These are phyloP conservation scores for Odobenus rosmarus DNA, from an alignment of 2,113 vertebrate species.

Conservation along the genomic window DNA sequence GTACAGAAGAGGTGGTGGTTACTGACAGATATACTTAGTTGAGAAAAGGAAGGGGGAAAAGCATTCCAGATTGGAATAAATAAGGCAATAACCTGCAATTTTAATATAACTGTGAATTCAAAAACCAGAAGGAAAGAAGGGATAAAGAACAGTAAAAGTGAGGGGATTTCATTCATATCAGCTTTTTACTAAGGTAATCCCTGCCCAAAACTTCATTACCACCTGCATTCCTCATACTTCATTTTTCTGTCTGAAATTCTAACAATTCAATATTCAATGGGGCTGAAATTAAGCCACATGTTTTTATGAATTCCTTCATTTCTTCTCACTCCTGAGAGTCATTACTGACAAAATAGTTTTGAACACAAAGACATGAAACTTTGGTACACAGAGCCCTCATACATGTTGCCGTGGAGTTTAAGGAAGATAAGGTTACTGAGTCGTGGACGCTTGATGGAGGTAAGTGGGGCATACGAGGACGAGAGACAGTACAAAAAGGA, in stretches of 20 bases:
- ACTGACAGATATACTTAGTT: neutral
- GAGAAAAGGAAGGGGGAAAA: neutral
- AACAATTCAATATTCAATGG: neutral
- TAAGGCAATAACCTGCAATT: neutral
- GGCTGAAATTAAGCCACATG: neutral
- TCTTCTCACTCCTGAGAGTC: conserved; percentile 21
- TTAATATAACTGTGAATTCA: neutral
- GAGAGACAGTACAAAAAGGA: neutral
- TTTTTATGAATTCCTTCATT: conserved; percentile 4
- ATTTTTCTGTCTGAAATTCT: neutral
- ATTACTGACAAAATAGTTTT: neutral
- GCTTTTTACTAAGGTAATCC: neutral
- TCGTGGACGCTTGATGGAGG: neutral
- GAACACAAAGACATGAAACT: neutral
- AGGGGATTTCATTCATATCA: neutral
- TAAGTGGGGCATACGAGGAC: neutral
- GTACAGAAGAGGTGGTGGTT: neutral
- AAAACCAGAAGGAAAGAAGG: conserved; percentile 1
- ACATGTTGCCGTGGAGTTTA: neutral
- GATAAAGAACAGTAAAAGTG: neutral
- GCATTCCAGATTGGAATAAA: neutral
- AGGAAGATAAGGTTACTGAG: neutral
- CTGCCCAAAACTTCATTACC: neutral
- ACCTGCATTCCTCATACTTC: neutral
- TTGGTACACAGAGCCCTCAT: neutral